Percentiles rank a stretch among this genome's conserved stretches.
phyloP scores from a whole-genome alignment of 2,113 vertebrate species.

The Rafetus swinhoei region DNA sequence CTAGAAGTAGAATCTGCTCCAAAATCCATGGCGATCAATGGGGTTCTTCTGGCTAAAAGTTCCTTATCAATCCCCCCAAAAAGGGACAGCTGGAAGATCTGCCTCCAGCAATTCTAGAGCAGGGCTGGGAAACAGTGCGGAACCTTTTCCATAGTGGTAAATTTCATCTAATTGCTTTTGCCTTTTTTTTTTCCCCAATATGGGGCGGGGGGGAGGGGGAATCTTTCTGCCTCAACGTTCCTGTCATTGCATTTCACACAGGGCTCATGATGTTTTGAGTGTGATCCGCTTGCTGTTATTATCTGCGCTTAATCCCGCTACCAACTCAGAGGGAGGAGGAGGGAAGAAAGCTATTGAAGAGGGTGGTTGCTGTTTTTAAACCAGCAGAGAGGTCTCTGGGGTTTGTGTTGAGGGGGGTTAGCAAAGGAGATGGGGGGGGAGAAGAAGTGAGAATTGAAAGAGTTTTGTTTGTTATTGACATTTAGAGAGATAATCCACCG shows the following conservation, averaged over 20 bases:
- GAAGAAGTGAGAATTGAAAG: constrained; percentile 51
- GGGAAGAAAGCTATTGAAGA: constrained; percentile 47
- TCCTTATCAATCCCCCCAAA: neutral
- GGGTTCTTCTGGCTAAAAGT: neutral
- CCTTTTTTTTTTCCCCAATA: neutral
- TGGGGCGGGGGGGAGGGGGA: neutral
- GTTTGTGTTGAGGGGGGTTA: constrained; percentile 64
- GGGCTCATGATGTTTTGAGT: constrained; percentile 66
- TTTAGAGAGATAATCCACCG: constrained; percentile 50
- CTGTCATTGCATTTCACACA: constrained; percentile 48
- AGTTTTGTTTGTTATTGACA: constrained; percentile 71
- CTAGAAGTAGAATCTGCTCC: neutral
- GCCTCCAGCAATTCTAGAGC: neutral
- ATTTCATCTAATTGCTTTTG: constrained; percentile 21
- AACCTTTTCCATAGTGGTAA: neutral
- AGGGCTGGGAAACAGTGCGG: neutral
- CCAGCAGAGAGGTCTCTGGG: constrained; percentile 52
- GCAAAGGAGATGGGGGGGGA: constrained; percentile 54
- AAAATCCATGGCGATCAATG: neutral
- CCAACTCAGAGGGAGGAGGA: constrained; percentile 30
- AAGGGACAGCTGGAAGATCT: neutral
- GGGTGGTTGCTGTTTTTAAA: constrained; percentile 73
- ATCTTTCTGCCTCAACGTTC: neutral
- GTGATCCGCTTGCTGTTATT: constrained; percentile 70
- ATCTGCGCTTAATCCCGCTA: constrained; percentile 74